Conservation (phyloP, 2,797 vertebrate genomes). For the Chelidonichthys spinosus region DNA sequence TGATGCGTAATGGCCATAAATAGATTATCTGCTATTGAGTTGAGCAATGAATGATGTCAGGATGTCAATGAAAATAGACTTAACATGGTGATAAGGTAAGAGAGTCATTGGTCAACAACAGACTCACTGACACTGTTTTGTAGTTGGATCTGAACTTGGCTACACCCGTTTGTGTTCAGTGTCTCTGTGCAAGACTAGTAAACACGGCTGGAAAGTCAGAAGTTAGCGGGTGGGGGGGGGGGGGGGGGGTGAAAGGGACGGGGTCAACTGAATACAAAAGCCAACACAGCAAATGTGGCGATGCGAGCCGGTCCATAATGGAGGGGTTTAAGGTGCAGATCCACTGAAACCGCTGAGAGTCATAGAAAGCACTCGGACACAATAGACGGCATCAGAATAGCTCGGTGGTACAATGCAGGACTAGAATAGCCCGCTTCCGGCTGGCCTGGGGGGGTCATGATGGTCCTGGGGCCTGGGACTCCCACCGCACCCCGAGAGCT, state of each 20-base stretch:
- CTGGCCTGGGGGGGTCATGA: constrained; percentile 51
- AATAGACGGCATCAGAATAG: constrained; percentile 67
- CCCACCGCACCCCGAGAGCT: constrained; percentile 62
- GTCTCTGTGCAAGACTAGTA: background rate
- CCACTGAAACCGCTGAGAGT: constrained; percentile 80
- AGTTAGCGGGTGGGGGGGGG: background rate
- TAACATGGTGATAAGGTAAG: background rate
- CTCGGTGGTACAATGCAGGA: constrained; percentile 65
- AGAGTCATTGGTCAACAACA: background rate
- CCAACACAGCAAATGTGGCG: constrained; percentile 78
- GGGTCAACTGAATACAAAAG: constrained; percentile 79
- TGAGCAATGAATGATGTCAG: background rate
- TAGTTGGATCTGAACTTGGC: background rate
- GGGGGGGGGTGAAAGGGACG: background rate
- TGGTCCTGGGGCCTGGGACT: constrained; percentile 62
- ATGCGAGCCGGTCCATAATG: constrained; percentile 67
- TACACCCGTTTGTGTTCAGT: background rate
- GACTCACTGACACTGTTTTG: background rate
- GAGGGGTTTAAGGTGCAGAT: constrained; percentile 76
- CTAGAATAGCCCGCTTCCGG: constrained; percentile 74
- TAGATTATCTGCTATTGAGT: background rate
- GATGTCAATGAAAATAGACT: background rate
- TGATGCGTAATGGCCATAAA: background rate
- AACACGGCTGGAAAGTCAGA: constrained; percentile 44
- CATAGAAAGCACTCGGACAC: constrained; percentile 71